A percentile compares a stretch with the other conserved stretches of the same genome.
phyloP scores from a whole-genome alignment of 2,888 invertebrate species.

The Clanis bilineata region DNA sequence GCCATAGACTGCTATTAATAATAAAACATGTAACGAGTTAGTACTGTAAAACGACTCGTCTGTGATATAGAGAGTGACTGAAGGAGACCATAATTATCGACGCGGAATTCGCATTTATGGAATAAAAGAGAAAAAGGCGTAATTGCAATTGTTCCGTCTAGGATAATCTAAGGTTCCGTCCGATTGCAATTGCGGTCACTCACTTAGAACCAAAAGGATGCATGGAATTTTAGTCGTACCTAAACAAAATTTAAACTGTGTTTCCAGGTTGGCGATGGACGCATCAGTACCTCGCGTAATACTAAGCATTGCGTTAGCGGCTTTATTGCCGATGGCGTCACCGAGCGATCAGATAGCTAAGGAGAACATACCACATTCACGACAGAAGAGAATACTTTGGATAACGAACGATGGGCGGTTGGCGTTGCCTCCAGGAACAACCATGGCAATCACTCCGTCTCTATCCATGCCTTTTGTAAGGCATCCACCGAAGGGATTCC shows the following conservation, averaged over 20 bases:
- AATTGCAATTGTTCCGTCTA: too few relatives aligned
- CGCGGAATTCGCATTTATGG: too few relatives aligned
- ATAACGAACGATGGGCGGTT: conserved; percentile 92
- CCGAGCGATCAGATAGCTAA: conserved; percentile 55
- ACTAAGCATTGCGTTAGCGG: conserved; percentile 72
- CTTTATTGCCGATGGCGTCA: conserved; percentile 68
- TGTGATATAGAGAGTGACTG: too few relatives aligned
- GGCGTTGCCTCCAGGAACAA: conserved; percentile 92
- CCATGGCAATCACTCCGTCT: conserved; percentile 90
- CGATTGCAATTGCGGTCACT: too few relatives aligned
- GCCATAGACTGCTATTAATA: neutral
- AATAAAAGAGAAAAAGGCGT: too few relatives aligned
- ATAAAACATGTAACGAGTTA: neutral
- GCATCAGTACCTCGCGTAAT: conserved; percentile 66
- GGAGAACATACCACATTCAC: conserved; percentile 83
- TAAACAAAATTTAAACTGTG: neutral
- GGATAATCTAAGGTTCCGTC: too few relatives aligned
- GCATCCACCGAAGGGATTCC: conserved; percentile 92
- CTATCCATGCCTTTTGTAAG: conserved; percentile 91
- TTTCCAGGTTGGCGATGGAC: conserved; percentile 67
- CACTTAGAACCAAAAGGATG: too few relatives aligned
- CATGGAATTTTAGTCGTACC: neutral
- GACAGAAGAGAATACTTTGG: conserved; percentile 92
- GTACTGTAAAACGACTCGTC: too few relatives aligned
- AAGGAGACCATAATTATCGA: too few relatives aligned